phyloP scores from a whole-genome alignment of 2,113 vertebrate genomes.

The Callospermophilus lateralis region DNA sequence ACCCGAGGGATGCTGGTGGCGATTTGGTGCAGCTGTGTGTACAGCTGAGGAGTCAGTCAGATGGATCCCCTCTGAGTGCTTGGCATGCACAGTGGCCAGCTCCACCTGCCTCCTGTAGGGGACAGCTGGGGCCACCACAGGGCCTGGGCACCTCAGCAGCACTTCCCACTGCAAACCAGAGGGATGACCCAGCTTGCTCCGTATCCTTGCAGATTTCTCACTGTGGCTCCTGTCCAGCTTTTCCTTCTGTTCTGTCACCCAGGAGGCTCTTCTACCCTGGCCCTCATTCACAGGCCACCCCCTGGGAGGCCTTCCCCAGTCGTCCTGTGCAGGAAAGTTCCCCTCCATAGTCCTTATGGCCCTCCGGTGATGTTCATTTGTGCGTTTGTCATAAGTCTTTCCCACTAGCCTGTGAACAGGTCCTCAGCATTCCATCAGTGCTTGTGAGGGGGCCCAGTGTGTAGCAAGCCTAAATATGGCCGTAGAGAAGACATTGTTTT shows the following conservation, averaged over 20 bases:
- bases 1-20: not conserved
- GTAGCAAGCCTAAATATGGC: not conserved
- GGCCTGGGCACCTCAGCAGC: not conserved
- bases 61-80: too few species aligned
- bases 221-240: not conserved
- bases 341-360: not conserved
- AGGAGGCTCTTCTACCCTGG: not conserved
- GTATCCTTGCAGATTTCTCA: not conserved
- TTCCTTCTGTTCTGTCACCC: not conserved
- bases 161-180: not conserved
- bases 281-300: not conserved
- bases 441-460: not conserved
- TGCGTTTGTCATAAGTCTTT: too few species aligned
- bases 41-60: not conserved
- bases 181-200: too few species aligned
- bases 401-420: not conserved
- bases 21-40: not conserved
- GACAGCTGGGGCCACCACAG: too few species aligned
- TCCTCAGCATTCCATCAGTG: rapidly evolving
- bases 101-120: not conserved
- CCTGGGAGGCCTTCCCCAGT: not conserved
- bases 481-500: not conserved
- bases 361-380: not conserved
- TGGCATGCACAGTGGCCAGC: not conserved
- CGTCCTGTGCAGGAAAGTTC: not conserved